Evolutionary conservation across 2,888 invertebrate genomes (phyloP).

Genomic region (Coremacera marginata): DNA sequence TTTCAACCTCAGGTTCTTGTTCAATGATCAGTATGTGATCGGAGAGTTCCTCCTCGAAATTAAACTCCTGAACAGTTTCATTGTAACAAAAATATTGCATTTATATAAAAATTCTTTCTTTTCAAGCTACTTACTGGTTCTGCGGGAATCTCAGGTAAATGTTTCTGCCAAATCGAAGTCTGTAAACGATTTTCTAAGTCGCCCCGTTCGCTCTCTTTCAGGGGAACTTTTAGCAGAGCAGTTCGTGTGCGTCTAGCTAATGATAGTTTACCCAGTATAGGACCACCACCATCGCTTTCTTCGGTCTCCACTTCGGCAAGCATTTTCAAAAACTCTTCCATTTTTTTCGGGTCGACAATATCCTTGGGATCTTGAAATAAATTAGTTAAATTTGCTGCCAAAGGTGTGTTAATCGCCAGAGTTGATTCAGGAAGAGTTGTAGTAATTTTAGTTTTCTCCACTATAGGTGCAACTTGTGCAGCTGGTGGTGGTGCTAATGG

Average conservation of each 20-base stretch:
- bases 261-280: conserved; percentile 77
- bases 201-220: conserved; percentile 53
- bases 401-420: conserved; percentile 45
- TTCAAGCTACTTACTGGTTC: conserved; percentile 50
- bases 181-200: conserved; percentile 44
- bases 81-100: not conserved
- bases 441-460: not conserved
- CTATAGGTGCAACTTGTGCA: not conserved
- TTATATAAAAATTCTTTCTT: not conserved
- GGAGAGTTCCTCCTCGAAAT: conserved; percentile 59
- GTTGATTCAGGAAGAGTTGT: not conserved
- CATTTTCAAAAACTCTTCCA: conserved; percentile 66
- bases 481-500: conserved; percentile 23
- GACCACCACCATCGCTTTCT: conserved; percentile 71
- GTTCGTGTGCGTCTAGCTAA: conserved; percentile 78
- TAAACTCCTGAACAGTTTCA: conserved; percentile 51
- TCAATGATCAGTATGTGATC: conserved; percentile 62
- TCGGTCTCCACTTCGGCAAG: conserved; percentile 68
- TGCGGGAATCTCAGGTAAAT: conserved; percentile 48
- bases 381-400: conserved; percentile 55
- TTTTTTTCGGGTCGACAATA: conserved; percentile 67
- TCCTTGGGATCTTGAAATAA: conserved; percentile 69
- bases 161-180: conserved; percentile 59
- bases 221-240: conserved; percentile 68
- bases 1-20: conserved; percentile 63